phyloP scores from a whole-genome alignment of 2,888 invertebrate genomes.

The Netelia inedita region DNA sequence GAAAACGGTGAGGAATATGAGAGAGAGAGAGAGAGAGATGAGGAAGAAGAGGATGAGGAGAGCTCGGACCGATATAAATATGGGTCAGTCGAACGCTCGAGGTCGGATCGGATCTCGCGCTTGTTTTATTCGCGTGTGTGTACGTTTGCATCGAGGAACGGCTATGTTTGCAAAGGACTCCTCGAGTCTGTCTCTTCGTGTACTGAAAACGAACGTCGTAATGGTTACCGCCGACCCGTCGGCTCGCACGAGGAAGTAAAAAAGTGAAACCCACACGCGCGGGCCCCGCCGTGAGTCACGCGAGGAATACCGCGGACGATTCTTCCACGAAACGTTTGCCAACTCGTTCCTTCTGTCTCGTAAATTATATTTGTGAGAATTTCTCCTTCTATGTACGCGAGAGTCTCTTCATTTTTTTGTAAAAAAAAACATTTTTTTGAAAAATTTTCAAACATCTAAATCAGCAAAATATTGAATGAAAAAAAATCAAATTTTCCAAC shows the following conservation, averaged over 20 bases:
- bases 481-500: too few relatives aligned
- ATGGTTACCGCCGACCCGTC: conserved; percentile 48
- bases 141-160: not conserved
- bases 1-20: not conserved
- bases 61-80: conserved; percentile 41
- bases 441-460: not conserved
- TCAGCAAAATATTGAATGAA: too few relatives aligned
- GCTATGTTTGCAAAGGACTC: conserved; percentile 39
- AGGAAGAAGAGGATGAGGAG: not conserved
- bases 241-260: conserved; percentile 62
- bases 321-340: conserved; percentile 47
- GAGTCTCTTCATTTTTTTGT: not conserved
- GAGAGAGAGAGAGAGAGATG: conserved; percentile 1
- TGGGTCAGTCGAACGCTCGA: conserved; percentile 68
- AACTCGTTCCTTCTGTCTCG: conserved; percentile 45
- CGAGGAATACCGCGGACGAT: conserved; percentile 22
- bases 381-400: conserved; percentile 18
- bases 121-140: conserved; percentile 44
- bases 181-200: conserved; percentile 32
- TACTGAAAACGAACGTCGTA: conserved; percentile 19
- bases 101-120: conserved; percentile 46
- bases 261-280: conserved; percentile 65
- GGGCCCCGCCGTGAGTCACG: conserved; percentile 54
- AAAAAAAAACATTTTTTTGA: not conserved
- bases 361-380: conserved; percentile 46